Conservation (phyloP, 35 echinoderm and acorn worm genomes). For the Amphiura filiformis region DNA sequence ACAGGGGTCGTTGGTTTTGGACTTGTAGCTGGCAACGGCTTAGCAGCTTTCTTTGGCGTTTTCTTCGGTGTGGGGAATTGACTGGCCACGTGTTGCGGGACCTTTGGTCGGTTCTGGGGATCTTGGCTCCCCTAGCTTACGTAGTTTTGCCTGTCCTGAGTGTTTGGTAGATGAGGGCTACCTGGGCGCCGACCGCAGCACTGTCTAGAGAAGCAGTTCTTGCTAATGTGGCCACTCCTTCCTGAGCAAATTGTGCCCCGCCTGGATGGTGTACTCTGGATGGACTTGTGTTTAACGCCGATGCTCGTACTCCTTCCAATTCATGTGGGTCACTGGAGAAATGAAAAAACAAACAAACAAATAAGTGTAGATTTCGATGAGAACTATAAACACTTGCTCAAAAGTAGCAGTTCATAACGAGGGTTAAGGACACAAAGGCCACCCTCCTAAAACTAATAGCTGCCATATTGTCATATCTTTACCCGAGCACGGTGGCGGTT, state of each 20-base stretch:
- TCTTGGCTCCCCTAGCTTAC: not conserved
- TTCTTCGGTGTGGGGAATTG: constrained; percentile 25
- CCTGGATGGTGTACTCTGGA: not conserved
- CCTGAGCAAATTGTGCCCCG: not conserved
- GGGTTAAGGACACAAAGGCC: too few relatives aligned
- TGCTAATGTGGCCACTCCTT: not conserved
- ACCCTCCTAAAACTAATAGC: too few relatives aligned
- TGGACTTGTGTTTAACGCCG: not conserved
- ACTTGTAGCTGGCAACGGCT: not conserved
- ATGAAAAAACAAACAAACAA: not conserved
- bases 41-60: constrained; percentile 19
- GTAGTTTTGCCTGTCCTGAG: not conserved
- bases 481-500: too few relatives aligned
- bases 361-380: too few relatives aligned
- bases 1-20: not conserved
- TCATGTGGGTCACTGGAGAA: constrained; percentile 35
- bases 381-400: too few relatives aligned
- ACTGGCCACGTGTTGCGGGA: not conserved
- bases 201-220: not conserved
- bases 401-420: too few relatives aligned
- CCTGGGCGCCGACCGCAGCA: not conserved
- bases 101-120: not conserved
- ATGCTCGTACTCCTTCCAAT: not conserved
- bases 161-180: not conserved
- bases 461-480: too few relatives aligned